phyloP scores from a whole-genome alignment of 2,888 invertebrate species.

The Fragum sueziense region DNA sequence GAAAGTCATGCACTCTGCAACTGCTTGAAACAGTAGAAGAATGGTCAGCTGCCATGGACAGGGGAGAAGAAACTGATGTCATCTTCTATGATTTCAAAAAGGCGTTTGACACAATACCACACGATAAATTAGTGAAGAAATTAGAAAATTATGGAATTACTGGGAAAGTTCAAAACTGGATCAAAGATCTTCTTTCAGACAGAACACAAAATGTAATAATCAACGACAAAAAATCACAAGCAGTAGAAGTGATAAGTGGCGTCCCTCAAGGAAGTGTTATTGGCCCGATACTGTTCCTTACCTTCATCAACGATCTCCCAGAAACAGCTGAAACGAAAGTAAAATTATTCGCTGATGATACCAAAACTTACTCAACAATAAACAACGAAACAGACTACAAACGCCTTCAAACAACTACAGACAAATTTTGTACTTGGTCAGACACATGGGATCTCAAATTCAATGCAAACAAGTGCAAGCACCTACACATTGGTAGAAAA shows the following conservation, averaged over 20 bases:
- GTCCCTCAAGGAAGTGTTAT: neutral
- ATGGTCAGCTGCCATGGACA: neutral
- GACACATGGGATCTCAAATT: neutral
- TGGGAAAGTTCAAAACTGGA: neutral
- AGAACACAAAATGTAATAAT: too few species aligned
- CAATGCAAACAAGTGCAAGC: neutral
- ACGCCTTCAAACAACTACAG: neutral
- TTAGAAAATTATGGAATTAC: neutral
- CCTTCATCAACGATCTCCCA: neutral
- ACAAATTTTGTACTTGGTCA: neutral
- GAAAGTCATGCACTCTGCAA: neutral
- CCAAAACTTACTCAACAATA: neutral
- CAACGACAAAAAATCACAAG: too few species aligned
- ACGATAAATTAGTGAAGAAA: neutral
- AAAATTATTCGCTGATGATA: neutral
- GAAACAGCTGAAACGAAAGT: neutral
- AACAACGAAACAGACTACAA: neutral
- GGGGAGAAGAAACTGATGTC: neutral
- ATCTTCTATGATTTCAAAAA: neutral
- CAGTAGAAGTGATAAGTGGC: neutral
- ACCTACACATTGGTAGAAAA: neutral
- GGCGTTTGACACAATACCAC: slow-evolving; percentile 1
- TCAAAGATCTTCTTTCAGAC: neutral
- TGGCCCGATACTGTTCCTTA: neutral
- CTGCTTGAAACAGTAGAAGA: neutral